Conservation (phyloP, 2,888 invertebrate genomes). For the Lutraria lutraria region DNA sequence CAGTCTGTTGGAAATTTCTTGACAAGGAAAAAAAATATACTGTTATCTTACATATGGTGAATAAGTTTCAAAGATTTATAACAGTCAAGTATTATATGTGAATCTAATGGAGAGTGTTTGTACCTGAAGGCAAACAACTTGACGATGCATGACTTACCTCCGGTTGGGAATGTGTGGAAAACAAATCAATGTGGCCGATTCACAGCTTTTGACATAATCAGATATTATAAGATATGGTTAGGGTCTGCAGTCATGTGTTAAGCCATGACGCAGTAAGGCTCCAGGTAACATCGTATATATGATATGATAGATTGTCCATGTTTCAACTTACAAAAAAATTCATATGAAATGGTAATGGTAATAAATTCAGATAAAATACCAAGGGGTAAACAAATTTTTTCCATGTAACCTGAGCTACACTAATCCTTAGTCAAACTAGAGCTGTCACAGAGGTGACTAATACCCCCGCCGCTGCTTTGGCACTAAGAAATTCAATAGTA, state of each 20-base stretch:
- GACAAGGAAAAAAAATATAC: slow-evolving; percentile 19
- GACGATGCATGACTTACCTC: slow-evolving; percentile 27
- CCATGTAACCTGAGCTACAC: no score
- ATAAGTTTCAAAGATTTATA: slow-evolving; percentile 36
- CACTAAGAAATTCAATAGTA: no score
- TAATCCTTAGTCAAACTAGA: no score
- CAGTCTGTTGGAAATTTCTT: slow-evolving; percentile 32
- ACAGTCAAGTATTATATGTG: slow-evolving; percentile 4
- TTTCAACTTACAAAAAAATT: neutral
- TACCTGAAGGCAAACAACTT: slow-evolving; percentile 34
- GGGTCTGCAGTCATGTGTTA: slow-evolving; percentile 22
- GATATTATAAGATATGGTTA: slow-evolving; percentile 28
- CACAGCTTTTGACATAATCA: slow-evolving; percentile 19
- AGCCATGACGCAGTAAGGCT: neutral
- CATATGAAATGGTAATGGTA: neutral
- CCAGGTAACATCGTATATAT: neutral
- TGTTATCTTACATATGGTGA: slow-evolving; percentile 49
- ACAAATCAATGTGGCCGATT: slow-evolving; percentile 26
- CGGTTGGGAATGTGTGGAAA: slow-evolving; percentile 13
- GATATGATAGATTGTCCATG: neutral
- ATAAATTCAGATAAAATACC: no score
- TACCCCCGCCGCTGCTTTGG: no score
- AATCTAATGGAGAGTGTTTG: slow-evolving; percentile 16
- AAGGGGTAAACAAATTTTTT: no score
- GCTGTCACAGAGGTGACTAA: no score